Base-by-base conservation (phyloP, 2,888 invertebrate genomes). In the Cheilosia variabilis region DNA sequence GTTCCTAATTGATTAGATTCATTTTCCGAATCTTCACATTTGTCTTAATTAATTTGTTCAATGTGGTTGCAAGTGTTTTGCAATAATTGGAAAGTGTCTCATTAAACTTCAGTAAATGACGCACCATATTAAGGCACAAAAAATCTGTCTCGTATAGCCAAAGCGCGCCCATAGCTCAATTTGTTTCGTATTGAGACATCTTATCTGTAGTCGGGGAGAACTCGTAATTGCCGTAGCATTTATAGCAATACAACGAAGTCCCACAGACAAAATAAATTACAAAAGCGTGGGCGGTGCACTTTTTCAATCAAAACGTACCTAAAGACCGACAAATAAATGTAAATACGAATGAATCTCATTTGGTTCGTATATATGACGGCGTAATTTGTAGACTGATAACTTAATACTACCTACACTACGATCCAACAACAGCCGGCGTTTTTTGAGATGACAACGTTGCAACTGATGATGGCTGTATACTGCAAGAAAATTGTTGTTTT, bases 201-300 rank as follows among this genome's bases (percentile, higher is more conserved):
- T 50, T 13, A 22, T 19, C 22, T 34, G 31, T 50, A n/a, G 24
- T 43, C 27, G 53, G 55, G 55, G 55, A 22, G 55, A 55, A 17
- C 19, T 53, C 27, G 55, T 41, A 4, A 37, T 53, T 22, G 9
- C 37, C 13, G 13, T 13, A 37, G 13, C 13, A 37, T 13, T n/a
- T n/a, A 13, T 3, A 6, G 24, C 50, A 13, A n/a, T 17, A 22
- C 2, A n/a, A 4, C 37, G 19, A n/a, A 24, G 9, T 31, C 34
- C 19, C 43, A 24, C 55, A 63, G 63, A 55, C 65, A 22, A 69
- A 63, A 43, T 65, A 75, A 76, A 81, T 76, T 76, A 45, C 55
- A 69, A 27, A 69, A 81, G 76, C 81, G 76, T 81, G 80, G 63
- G 68, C 62, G 60, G 60, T 75, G 81, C 76, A 75, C 81, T 81